Percentiles rank a stretch among this genome's conserved stretches.
phyloP scores from a whole-genome alignment of 2,797 vertebrate genomes.

The Thamnophis elegans region DNA sequence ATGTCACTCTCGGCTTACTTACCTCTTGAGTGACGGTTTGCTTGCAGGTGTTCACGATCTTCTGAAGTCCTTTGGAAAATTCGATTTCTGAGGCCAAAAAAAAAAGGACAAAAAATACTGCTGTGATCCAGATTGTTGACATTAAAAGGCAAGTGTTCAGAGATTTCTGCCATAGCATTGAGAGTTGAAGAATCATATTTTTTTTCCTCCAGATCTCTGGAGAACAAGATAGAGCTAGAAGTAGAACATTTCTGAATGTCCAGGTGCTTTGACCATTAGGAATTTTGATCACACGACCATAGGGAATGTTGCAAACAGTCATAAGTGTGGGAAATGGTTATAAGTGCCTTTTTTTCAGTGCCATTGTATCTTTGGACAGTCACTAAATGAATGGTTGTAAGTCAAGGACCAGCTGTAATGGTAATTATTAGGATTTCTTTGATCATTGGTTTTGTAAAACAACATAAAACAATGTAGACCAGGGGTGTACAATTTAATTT shows the following conservation, averaged over 20 bases:
- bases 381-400: too few relatives aligned
- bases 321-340: too few relatives aligned
- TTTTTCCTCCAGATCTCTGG: background rate
- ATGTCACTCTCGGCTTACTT: constrained; percentile 14
- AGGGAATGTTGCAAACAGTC: too few relatives aligned
- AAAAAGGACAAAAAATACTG: rapidly evolving
- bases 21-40: constrained; percentile 86
- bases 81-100: constrained; percentile 79
- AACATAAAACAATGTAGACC: background rate
- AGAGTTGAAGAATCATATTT: background rate
- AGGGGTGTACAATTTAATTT: too few relatives aligned
- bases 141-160: background rate
- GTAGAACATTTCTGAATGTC: background rate
- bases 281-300: too few relatives aligned
- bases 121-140: background rate
- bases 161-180: background rate
- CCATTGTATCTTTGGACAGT: too few relatives aligned
- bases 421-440: background rate
- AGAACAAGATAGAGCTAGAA: background rate
- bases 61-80: constrained; percentile 91
- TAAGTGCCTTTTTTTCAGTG: too few relatives aligned
- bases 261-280: background rate
- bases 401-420: too few relatives aligned
- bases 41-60: constrained; percentile 87
- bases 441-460: background rate